Conservation (phyloP, 2,797 vertebrate genomes). For the Sylvia borin region DNA sequence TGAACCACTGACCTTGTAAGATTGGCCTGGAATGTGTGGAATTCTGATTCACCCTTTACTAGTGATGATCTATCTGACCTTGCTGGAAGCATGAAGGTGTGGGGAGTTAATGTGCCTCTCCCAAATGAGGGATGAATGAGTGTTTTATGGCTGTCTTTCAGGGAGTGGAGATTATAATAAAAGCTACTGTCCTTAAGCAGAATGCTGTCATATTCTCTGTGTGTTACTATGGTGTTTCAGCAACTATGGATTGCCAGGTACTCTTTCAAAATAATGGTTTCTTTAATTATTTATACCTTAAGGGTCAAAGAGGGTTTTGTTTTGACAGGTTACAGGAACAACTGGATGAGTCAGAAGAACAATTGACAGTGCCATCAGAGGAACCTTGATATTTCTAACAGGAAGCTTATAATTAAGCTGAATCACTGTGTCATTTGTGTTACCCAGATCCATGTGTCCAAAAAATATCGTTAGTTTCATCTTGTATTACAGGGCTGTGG, state of each 20-base stretch:
- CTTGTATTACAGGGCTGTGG: neutral
- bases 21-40: neutral
- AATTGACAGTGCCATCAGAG: neutral
- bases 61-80: neutral
- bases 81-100: neutral
- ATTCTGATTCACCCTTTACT: neutral
- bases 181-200: neutral
- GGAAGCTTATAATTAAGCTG: constrained; percentile 24
- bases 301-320: neutral
- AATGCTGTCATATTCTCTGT: neutral
- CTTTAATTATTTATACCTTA: constrained; percentile 36
- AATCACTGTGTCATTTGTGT: neutral
- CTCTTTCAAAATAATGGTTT: neutral
- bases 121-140: neutral
- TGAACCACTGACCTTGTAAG: neutral
- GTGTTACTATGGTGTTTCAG: neutral
- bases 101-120: neutral
- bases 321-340: constrained; percentile 8
- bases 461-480: neutral
- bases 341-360: constrained; percentile 48
- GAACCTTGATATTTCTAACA: constrained; percentile 17
- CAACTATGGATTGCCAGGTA: neutral
- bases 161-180: neutral
- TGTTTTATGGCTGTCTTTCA: neutral
- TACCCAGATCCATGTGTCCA: neutral